Evolutionary conservation across 2,888 invertebrate species (phyloP).

Genomic region (Ypsolopha scabrella): DNA sequence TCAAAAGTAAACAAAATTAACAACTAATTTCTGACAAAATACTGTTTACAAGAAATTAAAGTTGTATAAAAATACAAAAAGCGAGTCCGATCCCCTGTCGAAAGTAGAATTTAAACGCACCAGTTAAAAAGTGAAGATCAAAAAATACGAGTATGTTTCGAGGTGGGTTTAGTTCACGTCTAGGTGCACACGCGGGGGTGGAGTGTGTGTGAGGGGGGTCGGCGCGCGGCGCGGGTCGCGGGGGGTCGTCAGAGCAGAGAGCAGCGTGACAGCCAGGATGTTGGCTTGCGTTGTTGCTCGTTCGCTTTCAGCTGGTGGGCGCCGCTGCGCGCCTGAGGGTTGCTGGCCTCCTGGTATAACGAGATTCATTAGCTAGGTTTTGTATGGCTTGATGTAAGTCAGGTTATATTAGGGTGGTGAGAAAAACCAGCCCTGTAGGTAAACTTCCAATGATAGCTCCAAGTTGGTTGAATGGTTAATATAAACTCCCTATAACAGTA

Average conservation of each 20-base stretch:
- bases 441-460: no score
- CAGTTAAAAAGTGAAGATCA: conserved; percentile 45
- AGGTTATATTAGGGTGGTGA: no score
- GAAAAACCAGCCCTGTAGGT: no score
- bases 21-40: conserved; percentile 48
- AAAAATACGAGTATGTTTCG: conserved; percentile 44
- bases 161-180: conserved; percentile 28
- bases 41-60: conserved; percentile 33
- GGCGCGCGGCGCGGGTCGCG: conserved; percentile 13
- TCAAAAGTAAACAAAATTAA: conserved; percentile 44
- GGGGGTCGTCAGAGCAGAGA: conserved; percentile 84
- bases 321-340: conserved; percentile 83
- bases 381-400: no score
- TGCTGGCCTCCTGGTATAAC: conserved; percentile 82
- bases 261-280: conserved; percentile 90
- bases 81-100: conserved; percentile 46
- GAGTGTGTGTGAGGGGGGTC: conserved; percentile 18
- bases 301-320: conserved; percentile 81
- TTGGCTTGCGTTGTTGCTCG: conserved; percentile 84
- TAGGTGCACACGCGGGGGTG: conserved; percentile 8
- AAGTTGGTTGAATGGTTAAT: no score
- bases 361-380: no score
- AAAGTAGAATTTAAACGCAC: conserved; percentile 32
- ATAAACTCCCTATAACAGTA: no score
- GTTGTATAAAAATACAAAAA: conserved; percentile 66